Conservation (phyloP, 2,888 invertebrate genomes). For the Portevinia maculata region DNA sequence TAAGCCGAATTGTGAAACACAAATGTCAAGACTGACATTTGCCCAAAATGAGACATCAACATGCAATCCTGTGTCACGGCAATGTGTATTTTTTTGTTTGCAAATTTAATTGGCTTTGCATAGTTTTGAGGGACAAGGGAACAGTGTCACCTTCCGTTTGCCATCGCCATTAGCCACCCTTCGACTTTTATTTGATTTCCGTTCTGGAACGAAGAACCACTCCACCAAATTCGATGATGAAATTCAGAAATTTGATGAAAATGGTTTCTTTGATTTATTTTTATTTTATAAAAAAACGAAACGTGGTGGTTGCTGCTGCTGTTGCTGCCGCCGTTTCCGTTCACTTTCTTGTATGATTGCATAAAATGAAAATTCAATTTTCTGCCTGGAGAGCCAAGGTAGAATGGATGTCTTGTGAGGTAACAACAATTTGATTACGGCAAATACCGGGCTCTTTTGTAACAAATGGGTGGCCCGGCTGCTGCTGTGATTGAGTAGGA, state of each 20-base stretch:
- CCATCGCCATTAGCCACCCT: not conserved
- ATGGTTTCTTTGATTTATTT: slow-evolving; percentile 20
- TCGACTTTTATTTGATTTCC: slow-evolving; percentile 64
- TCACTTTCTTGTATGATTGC: slow-evolving; percentile 66
- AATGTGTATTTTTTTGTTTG: slow-evolving; percentile 47
- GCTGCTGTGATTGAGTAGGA: not conserved
- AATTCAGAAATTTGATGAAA: slow-evolving; percentile 13
- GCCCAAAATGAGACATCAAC: slow-evolving; percentile 55
- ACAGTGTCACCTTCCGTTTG: not conserved
- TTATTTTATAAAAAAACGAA: slow-evolving; percentile 3
- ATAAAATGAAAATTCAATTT: slow-evolving; percentile 74
- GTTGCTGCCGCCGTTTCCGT: slow-evolving; percentile 29
- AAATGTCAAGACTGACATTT: slow-evolving; percentile 47
- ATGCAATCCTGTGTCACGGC: slow-evolving; percentile 2
- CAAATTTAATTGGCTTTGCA: slow-evolving; percentile 63
- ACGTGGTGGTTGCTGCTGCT: slow-evolving; percentile 5
- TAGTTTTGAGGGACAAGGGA: slow-evolving; percentile 21
- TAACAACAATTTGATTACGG: slow-evolving; percentile 67
- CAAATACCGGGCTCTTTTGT: slow-evolving; percentile 23
- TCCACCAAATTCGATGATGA: slow-evolving; percentile 30
- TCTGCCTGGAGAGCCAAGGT: slow-evolving; percentile 59
- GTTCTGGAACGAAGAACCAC: slow-evolving; percentile 36
- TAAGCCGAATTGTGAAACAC: slow-evolving; percentile 6
- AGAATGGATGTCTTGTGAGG: slow-evolving; percentile 57
- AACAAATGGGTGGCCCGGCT: not conserved